A percentile compares a stretch with the other conserved stretches of the same genome.
These are phyloP conservation scores for Phocoena sinus DNA, from an alignment of 2,113 vertebrate species.

Conservation along the genomic window DNA sequence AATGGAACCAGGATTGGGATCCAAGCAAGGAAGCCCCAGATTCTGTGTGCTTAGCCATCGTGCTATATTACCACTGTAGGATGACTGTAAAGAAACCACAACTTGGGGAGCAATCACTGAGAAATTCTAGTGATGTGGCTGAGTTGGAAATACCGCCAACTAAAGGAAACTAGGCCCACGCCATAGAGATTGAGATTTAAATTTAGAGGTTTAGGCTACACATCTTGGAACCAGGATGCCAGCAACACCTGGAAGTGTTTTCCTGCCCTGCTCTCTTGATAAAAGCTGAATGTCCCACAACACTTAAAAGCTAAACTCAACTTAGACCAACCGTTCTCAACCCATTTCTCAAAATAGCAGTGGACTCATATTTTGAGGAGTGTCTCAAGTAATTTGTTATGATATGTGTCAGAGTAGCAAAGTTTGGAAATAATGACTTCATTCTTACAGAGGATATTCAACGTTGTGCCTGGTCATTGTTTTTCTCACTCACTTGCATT, in stretches of 20 bases:
- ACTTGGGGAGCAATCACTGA: background rate
- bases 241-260: background rate
- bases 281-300: background rate
- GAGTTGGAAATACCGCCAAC: background rate
- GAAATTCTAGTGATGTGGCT: background rate
- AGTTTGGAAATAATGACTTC: background rate
- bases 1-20: background rate
- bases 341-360: background rate
- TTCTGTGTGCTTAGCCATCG: background rate
- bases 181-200: background rate
- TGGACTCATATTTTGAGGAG: background rate
- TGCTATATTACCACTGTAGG: background rate
- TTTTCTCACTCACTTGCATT: background rate
- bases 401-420: background rate
- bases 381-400: background rate
- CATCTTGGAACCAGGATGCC: background rate
- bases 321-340: background rate
- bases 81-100: background rate
- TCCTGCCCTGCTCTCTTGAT: background rate
- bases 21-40: background rate
- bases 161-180: background rate
- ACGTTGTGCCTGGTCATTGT: background rate
- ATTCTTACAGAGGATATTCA: background rate
- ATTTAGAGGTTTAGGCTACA: background rate
- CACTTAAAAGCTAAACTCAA: background rate